These are phyloP conservation scores for Platycheirus albimanus DNA, from an alignment of 2,888 invertebrate genomes.

Conservation along the genomic window DNA sequence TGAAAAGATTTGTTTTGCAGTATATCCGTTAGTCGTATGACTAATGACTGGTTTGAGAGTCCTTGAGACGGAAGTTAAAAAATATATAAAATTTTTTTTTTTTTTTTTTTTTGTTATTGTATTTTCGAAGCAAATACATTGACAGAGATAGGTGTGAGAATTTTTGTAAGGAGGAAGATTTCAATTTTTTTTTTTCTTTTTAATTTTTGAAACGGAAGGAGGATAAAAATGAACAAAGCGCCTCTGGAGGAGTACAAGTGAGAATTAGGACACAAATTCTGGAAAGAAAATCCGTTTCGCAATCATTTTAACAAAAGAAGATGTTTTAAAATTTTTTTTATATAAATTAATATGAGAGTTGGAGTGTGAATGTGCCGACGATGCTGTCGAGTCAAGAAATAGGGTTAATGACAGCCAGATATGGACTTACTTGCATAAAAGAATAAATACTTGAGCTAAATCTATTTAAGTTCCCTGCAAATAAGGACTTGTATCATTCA, in stretches of 20 bases:
- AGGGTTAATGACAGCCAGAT: conserved; percentile 34
- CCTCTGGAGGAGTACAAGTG: conserved; percentile 37
- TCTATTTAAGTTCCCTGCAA: too few species aligned
- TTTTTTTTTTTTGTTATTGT: conserved; percentile 6
- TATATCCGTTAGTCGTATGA: conserved; percentile 71
- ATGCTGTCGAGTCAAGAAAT: conserved; percentile 1
- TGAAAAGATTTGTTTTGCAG: conserved; percentile 74
- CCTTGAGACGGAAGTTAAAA: conserved; percentile 68
- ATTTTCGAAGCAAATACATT: neutral
- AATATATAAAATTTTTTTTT: conserved; percentile 38
- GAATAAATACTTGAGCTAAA: too few species aligned
- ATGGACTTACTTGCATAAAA: too few species aligned
- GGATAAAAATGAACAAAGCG: conserved; percentile 44
- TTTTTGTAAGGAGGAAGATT: conserved; percentile 35
- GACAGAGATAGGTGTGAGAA: conserved; percentile 46
- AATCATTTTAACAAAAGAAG: conserved; percentile 29
- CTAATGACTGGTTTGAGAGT: conserved; percentile 72
- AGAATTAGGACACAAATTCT: conserved; percentile 52
- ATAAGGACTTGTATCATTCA: too few species aligned
- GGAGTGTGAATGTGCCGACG: neutral
- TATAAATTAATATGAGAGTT: neutral
- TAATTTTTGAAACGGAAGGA: neutral
- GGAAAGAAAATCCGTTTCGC: conserved; percentile 45
- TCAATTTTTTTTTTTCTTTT: neutral
- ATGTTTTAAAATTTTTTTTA: conserved; percentile 20